Conservation (phyloP, 2,888 invertebrate species). For the Cheilosia impressa region DNA sequence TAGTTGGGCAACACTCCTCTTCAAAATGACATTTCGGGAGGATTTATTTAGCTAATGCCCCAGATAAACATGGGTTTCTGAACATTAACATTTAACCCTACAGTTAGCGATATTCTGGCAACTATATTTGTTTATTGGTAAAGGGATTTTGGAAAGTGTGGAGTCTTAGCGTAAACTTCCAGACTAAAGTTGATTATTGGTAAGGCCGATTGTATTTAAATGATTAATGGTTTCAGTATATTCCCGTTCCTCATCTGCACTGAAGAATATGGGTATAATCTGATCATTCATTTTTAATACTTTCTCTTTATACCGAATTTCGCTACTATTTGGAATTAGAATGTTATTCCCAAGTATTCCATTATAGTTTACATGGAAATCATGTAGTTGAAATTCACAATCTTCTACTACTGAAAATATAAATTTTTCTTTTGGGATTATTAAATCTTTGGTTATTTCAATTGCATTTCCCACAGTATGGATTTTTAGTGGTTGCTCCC, state of each 20-base stretch:
- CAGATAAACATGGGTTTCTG: too few relatives aligned
- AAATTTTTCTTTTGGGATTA: conserved; percentile 14
- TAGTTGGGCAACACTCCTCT: too few relatives aligned
- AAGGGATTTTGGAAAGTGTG: too few relatives aligned
- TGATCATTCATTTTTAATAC: conserved; percentile 10
- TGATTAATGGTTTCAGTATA: conserved; percentile 11
- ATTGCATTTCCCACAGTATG: neutral
- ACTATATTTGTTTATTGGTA: too few relatives aligned
- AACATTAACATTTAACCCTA: too few relatives aligned
- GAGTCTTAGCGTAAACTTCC: too few relatives aligned
- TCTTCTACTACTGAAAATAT: conserved; percentile 5
- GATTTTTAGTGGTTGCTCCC: neutral
- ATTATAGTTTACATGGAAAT: conserved; percentile 6
- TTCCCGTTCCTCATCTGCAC: neutral
- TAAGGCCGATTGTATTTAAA: conserved; percentile 2
- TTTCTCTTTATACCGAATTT: conserved; percentile 6
- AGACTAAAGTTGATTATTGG: too few relatives aligned
- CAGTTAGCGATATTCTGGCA: too few relatives aligned
- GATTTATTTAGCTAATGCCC: too few relatives aligned
- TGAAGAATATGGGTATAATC: neutral
- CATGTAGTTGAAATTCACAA: conserved; percentile 8
- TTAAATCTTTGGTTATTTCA: neutral
- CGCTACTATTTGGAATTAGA: conserved; percentile 9
- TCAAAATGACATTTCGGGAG: too few relatives aligned
- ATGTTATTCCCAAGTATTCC: conserved; percentile 9